Base-by-base conservation (phyloP, 1,140 invertebrate species). In the Augochlora pura region DNA sequence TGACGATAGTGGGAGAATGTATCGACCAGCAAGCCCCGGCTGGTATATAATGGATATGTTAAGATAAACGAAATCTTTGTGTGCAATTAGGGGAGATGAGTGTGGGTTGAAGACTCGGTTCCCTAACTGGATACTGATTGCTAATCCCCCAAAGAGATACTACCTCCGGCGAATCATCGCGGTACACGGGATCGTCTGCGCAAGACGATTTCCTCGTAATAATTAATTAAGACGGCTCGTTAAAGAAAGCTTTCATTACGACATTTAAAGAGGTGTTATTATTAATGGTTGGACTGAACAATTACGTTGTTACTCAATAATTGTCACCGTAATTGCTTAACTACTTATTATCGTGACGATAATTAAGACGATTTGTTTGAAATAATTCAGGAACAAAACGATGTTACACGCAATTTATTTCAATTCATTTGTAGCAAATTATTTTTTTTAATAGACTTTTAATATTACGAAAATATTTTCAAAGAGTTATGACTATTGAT, bases 11-110 rank as follows among this genome's bases (percentile, higher is more conserved):
- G 80, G 42, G 38, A 52, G 32, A 67, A 60, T 85, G 49, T 21
- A 21, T 52, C 70, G 38, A 80, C 42, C 10, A 82, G 65, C 14
- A 0, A 38, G 10, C n/a, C 23, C 7, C 10, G 46, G 18, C 10
- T 32, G n/a, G 59, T 4, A 2, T 70, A 59, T 83, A 89, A 88
- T 87, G 85, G 86, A 89, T 80, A 85, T 78, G 79, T 89, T 86
- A 81, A 86, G 87, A 86, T 88, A 89, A 68, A 38, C 81, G 82
- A 88, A 89, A 86, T 88, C 86, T 73, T 65, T 72, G 60, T 71
- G 67, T 86, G 85, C 87, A 88, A 90, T 89, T 90, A 88, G 74
- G 39, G 79, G 76, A 87, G n/a, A 32, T 16, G 57, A 39, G 52
- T 14, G 63, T 73, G 65, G 67, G 21, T 60, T 39, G 27, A 46